phyloP scores from a whole-genome alignment of 2,888 invertebrate genomes.

The Nephrotoma flavescens region DNA sequence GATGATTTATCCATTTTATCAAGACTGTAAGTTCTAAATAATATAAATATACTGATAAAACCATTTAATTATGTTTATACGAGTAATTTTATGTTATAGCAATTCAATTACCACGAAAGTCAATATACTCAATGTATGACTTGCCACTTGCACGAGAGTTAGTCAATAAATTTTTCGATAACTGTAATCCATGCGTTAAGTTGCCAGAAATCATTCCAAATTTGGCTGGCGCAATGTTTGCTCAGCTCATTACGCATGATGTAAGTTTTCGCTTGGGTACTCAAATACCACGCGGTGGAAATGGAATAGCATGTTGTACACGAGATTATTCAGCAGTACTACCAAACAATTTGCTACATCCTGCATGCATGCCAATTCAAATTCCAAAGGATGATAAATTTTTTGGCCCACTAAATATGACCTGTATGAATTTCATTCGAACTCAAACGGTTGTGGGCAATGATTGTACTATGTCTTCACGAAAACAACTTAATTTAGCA shows the following conservation, averaged over 20 bases:
- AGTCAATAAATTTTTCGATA: not conserved
- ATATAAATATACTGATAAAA: not conserved
- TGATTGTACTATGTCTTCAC: constrained; percentile 40
- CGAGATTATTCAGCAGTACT: constrained; percentile 32
- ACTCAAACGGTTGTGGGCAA: constrained; percentile 40
- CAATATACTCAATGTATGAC: constrained; percentile 41
- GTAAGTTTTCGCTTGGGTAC: not conserved
- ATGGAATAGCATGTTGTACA: constrained; percentile 38
- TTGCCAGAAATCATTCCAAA: not conserved
- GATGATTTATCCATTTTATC: not conserved
- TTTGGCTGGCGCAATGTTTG: constrained; percentile 6
- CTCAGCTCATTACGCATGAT: constrained; percentile 9
- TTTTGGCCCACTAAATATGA: constrained; percentile 34
- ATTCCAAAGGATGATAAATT: constrained; percentile 40
- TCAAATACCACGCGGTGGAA: not conserved
- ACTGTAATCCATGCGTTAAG: not conserved
- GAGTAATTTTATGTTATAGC: not conserved
- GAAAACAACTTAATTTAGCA: constrained; percentile 35
- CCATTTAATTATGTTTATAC: not conserved
- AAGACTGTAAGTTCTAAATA: not conserved
- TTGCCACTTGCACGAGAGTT: constrained; percentile 50
- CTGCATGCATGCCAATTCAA: constrained; percentile 44
- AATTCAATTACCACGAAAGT: constrained; percentile 40
- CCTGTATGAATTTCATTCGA: constrained; percentile 46
- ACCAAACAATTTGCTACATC: constrained; percentile 35